These are phyloP conservation scores for Actenoides hombroni DNA, from an alignment of 2,113 vertebrate species.

Conservation along the genomic window DNA sequence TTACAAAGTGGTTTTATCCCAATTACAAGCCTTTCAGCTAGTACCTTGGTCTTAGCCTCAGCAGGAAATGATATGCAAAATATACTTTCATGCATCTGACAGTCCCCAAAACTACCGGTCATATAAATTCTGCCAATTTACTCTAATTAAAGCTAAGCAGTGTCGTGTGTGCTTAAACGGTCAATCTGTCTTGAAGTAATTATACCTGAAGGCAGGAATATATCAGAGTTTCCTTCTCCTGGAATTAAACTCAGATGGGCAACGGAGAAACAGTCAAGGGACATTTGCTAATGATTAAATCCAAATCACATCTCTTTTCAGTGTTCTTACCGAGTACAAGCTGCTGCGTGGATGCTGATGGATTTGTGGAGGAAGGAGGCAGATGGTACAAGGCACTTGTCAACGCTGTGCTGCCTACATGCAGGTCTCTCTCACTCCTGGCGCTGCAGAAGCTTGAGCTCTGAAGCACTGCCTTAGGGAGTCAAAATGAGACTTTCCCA, in stretches of 20 bases:
- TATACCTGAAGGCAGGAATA: slow-evolving; percentile 82
- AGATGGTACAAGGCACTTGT: slow-evolving; percentile 51
- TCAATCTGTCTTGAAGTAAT: slow-evolving; percentile 84
- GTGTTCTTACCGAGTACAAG: slow-evolving; percentile 12
- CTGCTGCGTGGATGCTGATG: slow-evolving; percentile 30
- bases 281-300: slow-evolving; percentile 81
- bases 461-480: neutral
- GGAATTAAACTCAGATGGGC: slow-evolving; percentile 84
- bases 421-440: neutral
- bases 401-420: neutral
- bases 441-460: neutral
- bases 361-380: slow-evolving; percentile 42
- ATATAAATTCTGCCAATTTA: slow-evolving; percentile 74
- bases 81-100: slow-evolving; percentile 61
- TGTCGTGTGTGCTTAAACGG: slow-evolving; percentile 78
- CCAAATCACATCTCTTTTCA: slow-evolving; percentile 54
- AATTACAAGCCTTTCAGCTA: slow-evolving; percentile 57
- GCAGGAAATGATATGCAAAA: slow-evolving; percentile 64
- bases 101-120: slow-evolving; percentile 69
- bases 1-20: slow-evolving; percentile 58
- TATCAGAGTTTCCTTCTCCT: slow-evolving; percentile 73
- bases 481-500: neutral
- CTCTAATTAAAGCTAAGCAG: slow-evolving; percentile 76
- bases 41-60: slow-evolving; percentile 29
- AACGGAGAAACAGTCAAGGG: slow-evolving; percentile 51